phyloP scores from a whole-genome alignment of 2,797 vertebrate species.

The Rhadinocentrus ornatus region DNA sequence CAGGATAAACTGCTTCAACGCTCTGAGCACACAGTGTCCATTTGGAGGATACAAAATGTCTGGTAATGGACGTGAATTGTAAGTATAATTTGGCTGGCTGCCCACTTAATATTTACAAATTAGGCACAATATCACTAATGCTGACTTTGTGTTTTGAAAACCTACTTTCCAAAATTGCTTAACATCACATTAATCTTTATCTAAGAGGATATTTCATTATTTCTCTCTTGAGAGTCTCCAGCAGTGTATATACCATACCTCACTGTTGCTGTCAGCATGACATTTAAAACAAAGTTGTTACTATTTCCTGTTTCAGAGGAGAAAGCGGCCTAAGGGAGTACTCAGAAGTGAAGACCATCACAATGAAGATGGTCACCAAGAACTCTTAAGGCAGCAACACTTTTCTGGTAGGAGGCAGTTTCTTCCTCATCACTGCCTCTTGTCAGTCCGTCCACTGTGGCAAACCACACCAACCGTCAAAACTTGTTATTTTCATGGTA shows the following conservation, averaged over 20 bases:
- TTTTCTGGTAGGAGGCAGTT: conserved; percentile 52
- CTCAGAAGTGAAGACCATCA: conserved; percentile 98
- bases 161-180: conserved; percentile 50
- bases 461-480: conserved; percentile 54
- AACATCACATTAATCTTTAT: conserved; percentile 48
- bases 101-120: conserved; percentile 49
- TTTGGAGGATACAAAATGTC: conserved; percentile 99
- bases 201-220: conserved; percentile 44
- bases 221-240: conserved; percentile 15
- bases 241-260: conserved; percentile 25
- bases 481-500: conserved; percentile 65
- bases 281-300: conserved; percentile 22
- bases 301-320: conserved; percentile 83
- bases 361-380: conserved; percentile 95
- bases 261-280: conserved; percentile 10
- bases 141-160: conserved; percentile 61
- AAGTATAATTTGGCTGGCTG: conserved; percentile 80
- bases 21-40: conserved; percentile 97
- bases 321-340: conserved; percentile 95
- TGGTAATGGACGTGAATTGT: conserved; percentile 99
- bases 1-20: conserved; percentile 99
- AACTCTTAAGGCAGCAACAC: conserved; percentile 88
- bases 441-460: conserved; percentile 48
- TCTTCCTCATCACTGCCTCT: conserved; percentile 63
- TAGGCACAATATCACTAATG: conserved; percentile 52